Evolutionary conservation across 2,797 vertebrate species (phyloP).

Genomic region (Gallinago stenura): DNA sequence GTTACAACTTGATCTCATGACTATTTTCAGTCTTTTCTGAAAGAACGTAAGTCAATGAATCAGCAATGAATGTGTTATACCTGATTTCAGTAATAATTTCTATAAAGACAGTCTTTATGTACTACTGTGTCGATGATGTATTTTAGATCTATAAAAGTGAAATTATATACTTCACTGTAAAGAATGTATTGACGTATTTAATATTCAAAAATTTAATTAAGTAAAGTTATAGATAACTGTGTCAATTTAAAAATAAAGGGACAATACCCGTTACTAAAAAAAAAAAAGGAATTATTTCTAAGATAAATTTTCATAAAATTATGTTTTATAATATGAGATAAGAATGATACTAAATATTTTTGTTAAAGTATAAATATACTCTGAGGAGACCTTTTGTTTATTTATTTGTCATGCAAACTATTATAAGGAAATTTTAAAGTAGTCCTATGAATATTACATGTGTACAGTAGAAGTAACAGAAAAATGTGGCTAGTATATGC

Average conservation of each 20-base stretch:
- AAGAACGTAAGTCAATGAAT: background rate
- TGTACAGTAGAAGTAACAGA: slow-evolving; percentile 51
- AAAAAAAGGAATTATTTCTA: background rate
- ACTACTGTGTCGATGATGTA: background rate
- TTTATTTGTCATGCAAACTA: slow-evolving; percentile 50
- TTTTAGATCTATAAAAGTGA: slow-evolving; percentile 42
- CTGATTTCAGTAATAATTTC: slow-evolving; percentile 37
- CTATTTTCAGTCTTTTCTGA: background rate
- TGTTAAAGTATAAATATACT: slow-evolving; percentile 22
- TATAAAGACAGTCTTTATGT: background rate
- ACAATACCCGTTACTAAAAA: background rate
- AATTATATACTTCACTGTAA: slow-evolving; percentile 53
- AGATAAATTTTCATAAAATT: background rate
- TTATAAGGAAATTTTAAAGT: slow-evolving; percentile 48
- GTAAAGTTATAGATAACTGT: background rate
- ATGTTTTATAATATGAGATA: background rate
- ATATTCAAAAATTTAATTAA: slow-evolving; percentile 44
- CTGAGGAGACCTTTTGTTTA: background rate
- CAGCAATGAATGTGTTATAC: background rate
- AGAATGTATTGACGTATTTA: slow-evolving; percentile 42
- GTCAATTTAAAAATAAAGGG: background rate
- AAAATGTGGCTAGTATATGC: slow-evolving; percentile 50
- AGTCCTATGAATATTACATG: slow-evolving; percentile 59
- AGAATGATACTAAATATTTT: background rate
- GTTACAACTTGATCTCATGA: background rate